Evolutionary conservation across 2,797 vertebrate genomes (phyloP), one percentile per base, ranked within the genome.

Genomic region (Sebastes iracundus): DNA sequence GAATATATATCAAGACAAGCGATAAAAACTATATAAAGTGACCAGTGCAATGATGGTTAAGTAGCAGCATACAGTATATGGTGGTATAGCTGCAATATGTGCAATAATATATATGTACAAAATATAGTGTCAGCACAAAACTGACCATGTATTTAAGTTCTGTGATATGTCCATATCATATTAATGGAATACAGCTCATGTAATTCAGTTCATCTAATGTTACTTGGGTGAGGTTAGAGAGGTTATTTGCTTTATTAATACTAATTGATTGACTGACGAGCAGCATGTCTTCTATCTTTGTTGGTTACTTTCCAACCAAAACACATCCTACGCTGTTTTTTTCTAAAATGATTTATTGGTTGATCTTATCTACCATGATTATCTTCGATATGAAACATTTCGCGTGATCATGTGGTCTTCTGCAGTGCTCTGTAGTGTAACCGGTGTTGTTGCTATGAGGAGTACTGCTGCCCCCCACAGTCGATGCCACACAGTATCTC

Each of bases 381-480:
- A 5, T 22, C 6, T 20, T 33, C 13, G 20, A 56, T 25, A 27
- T n/a, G 1, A 25, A 73, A 67, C 33, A 38, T 61, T 53, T 18
- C 0, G 6, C 25, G 6, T 38, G 35, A 35, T 53, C 22, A 3
- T 23, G 22, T 4, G 4, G 3, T 68, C 14, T 30, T 68, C 63
- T 25, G 28, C 30, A 60, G 38, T 22, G 18, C 16, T 59, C n/a
- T 53, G 38, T 22, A 13, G 33, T 63, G 23, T 58, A 30, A 42
- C 25, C 3, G 13, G 6, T 30, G 7, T 53, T 60, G 55, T 6
- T 66, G 53, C 61, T 27, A 22, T 23, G 55, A 65, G 60, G 78
- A 56, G 71, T 62, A 30, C 38, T 74, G 63, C 77, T 80, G 70
- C 63, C 77, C 70, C 70, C 77, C 32, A 62, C 77, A 79, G 77